phyloP scores from a whole-genome alignment of 2,797 vertebrate genomes.

The Podarcis siculus region DNA sequence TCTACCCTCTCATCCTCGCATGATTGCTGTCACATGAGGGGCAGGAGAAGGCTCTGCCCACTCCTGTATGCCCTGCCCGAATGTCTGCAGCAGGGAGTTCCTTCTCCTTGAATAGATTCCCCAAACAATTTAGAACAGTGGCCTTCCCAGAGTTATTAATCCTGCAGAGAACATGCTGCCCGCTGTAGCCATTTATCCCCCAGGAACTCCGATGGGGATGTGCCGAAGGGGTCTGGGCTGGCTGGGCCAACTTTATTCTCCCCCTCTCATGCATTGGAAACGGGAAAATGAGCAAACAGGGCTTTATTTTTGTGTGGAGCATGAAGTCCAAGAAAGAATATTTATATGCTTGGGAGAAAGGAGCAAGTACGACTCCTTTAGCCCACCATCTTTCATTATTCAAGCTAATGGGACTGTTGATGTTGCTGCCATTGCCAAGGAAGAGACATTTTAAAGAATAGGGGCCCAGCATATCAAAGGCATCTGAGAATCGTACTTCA shows the following conservation, averaged over 20 bases:
- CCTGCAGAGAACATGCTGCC: not conserved
- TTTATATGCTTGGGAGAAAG: constrained; percentile 1
- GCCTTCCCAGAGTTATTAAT: not conserved
- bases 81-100: not conserved
- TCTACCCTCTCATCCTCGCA: no score
- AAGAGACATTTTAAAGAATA: constrained; percentile 26
- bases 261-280: not conserved
- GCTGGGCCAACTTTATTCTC: not conserved
- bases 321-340: not conserved
- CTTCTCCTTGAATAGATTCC: not conserved
- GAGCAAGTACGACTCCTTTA: not conserved
- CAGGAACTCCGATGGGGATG: not conserved
- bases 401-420: constrained; percentile 13
- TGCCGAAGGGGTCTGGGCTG: not conserved
- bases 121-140: not conserved
- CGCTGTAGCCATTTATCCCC: not conserved
- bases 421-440: not conserved
- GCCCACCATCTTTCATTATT: constrained; percentile 18
- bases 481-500: constrained; percentile 1
- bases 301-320: not conserved
- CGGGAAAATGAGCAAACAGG: not conserved
- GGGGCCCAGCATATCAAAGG: not conserved
- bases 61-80: not conserved
- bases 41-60: not conserved
- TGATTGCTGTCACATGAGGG: not conserved